Conservation (phyloP, 2,888 invertebrate species). For the Cephus runcator region DNA sequence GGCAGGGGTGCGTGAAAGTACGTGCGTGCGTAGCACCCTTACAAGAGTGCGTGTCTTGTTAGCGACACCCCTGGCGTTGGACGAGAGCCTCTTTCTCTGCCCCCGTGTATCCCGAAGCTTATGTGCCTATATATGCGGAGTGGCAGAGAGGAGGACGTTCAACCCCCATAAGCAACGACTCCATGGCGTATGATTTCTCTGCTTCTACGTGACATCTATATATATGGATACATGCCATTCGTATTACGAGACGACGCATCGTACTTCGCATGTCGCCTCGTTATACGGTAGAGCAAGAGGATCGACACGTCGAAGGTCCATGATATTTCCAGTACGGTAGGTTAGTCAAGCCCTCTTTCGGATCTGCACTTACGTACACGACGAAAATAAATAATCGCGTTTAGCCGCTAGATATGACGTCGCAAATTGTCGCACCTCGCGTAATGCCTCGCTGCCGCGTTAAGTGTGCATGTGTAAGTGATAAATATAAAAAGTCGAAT, state of each 20-base stretch:
- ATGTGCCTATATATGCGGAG: background rate
- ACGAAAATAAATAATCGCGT: slow-evolving; percentile 47
- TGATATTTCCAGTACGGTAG: slow-evolving; percentile 48
- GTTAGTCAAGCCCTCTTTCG: slow-evolving; percentile 52
- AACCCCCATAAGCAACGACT: background rate
- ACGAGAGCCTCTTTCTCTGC: slow-evolving; percentile 52
- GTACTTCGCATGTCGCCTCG: slow-evolving; percentile 34
- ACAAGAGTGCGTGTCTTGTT: slow-evolving; percentile 61
- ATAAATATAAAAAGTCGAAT: background rate
- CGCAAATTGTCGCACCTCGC: slow-evolving; percentile 29
- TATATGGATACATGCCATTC: background rate
- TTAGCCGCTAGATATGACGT: slow-evolving; percentile 24
- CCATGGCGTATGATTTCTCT: background rate
- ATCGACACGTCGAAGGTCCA: slow-evolving; percentile 34
- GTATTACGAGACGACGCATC: background rate
- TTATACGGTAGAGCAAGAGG: slow-evolving; percentile 37
- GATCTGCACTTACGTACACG: slow-evolving; percentile 29
- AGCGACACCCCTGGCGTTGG: slow-evolving; percentile 64
- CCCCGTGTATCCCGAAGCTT: slow-evolving; percentile 4
- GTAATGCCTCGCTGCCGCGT: slow-evolving; percentile 13
- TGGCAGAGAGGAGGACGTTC: background rate
- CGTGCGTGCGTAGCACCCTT: slow-evolving; percentile 46
- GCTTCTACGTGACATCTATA: background rate
- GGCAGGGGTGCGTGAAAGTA: slow-evolving; percentile 18
- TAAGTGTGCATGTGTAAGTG: background rate